These are phyloP conservation scores for Ramazzottius varieornatus DNA, from an alignment of 2,888 invertebrate genomes.

Conservation along the genomic window DNA sequence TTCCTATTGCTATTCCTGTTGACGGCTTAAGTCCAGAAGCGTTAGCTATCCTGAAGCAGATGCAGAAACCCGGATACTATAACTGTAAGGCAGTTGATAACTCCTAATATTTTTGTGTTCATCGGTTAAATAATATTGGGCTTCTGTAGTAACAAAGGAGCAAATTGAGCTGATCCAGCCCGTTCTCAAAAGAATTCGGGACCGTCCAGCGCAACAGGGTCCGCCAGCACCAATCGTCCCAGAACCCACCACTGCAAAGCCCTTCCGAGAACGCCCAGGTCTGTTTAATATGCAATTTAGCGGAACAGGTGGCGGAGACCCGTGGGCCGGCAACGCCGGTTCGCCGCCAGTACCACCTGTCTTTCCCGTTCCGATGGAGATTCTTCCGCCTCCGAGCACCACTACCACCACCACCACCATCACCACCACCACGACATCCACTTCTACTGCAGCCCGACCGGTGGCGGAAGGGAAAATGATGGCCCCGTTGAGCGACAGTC, in stretches of 20 bases:
- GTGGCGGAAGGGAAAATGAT: background rate
- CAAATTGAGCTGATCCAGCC: background rate
- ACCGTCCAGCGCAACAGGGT: background rate
- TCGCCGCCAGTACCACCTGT: background rate
- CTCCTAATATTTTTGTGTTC: background rate
- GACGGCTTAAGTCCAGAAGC: background rate
- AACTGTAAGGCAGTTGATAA: background rate
- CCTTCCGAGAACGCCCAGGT: no score
- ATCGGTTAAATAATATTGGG: background rate
- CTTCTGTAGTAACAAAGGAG: background rate
- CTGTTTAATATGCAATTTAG: background rate
- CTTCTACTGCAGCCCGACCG: background rate
- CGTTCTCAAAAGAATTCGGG: background rate
- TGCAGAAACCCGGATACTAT: conserved; percentile 3
- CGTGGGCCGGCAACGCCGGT: background rate
- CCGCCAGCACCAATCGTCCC: background rate
- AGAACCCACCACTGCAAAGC: background rate
- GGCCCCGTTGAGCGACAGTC: background rate
- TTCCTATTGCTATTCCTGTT: background rate
- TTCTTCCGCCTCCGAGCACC: background rate
- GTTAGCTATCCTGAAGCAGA: background rate
- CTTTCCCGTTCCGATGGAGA: background rate
- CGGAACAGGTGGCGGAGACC: background rate
- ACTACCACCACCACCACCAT: background rate
- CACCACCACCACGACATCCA: background rate